Evolutionary conservation across 2,113 vertebrate species (phyloP).

Genomic region (Xyrauchen texanus): DNA sequence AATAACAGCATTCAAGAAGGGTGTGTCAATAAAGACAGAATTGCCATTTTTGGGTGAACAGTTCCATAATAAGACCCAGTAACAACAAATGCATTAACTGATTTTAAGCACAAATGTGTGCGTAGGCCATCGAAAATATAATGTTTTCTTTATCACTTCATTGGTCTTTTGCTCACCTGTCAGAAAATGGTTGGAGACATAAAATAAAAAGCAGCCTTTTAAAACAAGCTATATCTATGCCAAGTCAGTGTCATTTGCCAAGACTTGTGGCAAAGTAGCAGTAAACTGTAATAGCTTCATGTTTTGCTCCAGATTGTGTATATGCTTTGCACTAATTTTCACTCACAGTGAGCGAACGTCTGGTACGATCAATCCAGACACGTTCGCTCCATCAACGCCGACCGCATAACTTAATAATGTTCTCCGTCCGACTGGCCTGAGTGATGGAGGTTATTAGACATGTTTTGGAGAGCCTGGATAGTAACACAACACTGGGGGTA

Average conservation of each 20-base stretch:
- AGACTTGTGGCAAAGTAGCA: background rate
- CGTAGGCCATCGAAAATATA: background rate
- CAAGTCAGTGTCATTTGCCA: background rate
- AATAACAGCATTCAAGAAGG: too few species aligned
- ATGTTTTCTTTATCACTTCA: slow-evolving; percentile 21
- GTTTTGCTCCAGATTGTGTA: slow-evolving; percentile 14
- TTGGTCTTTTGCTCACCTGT: background rate
- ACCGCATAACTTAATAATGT: slow-evolving; percentile 25
- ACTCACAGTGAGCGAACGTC: slow-evolving; percentile 36
- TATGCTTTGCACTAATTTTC: slow-evolving; percentile 24
- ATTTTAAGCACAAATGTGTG: too few species aligned
- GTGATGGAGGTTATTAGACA: slow-evolving; percentile 20
- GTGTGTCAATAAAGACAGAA: too few species aligned
- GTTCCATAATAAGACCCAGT: too few species aligned
- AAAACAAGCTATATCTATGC: background rate
- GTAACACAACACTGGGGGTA: slow-evolving; percentile 22
- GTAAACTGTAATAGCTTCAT: slow-evolving; percentile 9
- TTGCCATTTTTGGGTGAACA: too few species aligned
- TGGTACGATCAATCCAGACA: slow-evolving; percentile 33
- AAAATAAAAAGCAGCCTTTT: background rate
- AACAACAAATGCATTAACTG: too few species aligned
- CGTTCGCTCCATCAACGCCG: slow-evolving; percentile 14
- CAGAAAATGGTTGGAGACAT: background rate
- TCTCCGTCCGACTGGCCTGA: slow-evolving; percentile 18
- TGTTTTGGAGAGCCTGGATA: slow-evolving; percentile 20